These are phyloP conservation scores for Allobates femoralis DNA, from an alignment of 2,797 vertebrate genomes.

Conservation along the genomic window DNA sequence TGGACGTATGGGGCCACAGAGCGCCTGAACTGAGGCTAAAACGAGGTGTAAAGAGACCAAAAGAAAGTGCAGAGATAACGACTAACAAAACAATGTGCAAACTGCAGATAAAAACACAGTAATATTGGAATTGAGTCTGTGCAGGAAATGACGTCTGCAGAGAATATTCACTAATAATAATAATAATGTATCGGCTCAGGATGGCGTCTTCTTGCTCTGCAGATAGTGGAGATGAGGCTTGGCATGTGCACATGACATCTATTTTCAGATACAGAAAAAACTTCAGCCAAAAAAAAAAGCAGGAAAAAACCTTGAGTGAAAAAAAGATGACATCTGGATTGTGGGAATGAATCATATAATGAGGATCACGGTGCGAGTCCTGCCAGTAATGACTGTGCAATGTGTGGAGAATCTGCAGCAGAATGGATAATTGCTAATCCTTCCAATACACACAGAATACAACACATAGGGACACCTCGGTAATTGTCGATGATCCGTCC, in stretches of 20 bases:
- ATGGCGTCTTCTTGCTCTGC: neutral
- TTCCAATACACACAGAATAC: neutral
- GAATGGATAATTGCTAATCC: neutral
- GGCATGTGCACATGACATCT: constrained; percentile 34
- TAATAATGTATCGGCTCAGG: neutral
- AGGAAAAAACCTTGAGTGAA: neutral
- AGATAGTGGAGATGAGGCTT: neutral
- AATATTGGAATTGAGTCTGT: neutral
- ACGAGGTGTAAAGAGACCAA: no score
- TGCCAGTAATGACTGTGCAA: neutral
- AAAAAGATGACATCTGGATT: neutral
- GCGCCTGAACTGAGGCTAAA: no score
- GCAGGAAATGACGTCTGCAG: neutral
- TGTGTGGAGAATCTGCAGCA: neutral
- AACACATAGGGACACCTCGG: no score
- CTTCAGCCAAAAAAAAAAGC: neutral
- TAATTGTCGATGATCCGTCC: no score
- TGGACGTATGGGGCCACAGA: no score
- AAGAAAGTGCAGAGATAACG: neutral
- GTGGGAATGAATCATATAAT: neutral
- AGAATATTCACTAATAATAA: no score
- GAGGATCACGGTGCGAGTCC: neutral
- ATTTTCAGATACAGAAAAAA: constrained; percentile 3
- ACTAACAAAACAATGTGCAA: neutral
- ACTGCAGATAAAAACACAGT: neutral